Conservation (phyloP, 2,888 invertebrate genomes). For the Papilio demoleus region DNA sequence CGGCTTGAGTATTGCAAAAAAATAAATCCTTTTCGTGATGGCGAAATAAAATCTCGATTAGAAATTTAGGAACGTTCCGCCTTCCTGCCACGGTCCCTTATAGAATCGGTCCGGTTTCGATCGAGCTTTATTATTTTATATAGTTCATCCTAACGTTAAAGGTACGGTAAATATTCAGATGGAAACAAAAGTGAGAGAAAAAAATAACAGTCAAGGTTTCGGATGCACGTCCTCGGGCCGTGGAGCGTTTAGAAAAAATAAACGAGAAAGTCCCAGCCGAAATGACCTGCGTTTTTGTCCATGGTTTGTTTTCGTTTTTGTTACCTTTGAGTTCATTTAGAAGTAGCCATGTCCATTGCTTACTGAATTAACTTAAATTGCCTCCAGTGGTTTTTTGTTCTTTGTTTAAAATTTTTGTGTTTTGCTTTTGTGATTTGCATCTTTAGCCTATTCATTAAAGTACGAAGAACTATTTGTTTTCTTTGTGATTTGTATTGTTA, state of each 20-base stretch:
- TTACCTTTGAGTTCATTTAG: slow-evolving; percentile 82
- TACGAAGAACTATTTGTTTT: slow-evolving; percentile 7
- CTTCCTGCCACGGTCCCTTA: slow-evolving; percentile 72
- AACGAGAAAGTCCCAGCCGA: slow-evolving; percentile 78
- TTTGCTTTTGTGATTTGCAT: slow-evolving; percentile 46
- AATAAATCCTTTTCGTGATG: slow-evolving; percentile 65
- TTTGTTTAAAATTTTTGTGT: slow-evolving; percentile 64
- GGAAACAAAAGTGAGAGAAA: slow-evolving; percentile 66
- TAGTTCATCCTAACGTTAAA: slow-evolving; percentile 74
- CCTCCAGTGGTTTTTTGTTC: slow-evolving; percentile 64
- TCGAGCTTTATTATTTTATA: slow-evolving; percentile 79
- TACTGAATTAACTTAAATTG: slow-evolving; percentile 82
- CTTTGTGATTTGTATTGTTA: background rate
- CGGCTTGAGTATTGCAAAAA: slow-evolving; percentile 69
- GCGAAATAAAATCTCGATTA: slow-evolving; percentile 76
- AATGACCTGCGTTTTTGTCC: slow-evolving; percentile 83
- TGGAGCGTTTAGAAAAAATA: slow-evolving; percentile 77
- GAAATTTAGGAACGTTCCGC: slow-evolving; percentile 72
- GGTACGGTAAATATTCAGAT: slow-evolving; percentile 72
- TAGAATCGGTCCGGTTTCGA: slow-evolving; percentile 60
- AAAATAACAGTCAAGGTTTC: slow-evolving; percentile 74
- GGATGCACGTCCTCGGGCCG: slow-evolving; percentile 79
- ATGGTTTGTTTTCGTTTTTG: slow-evolving; percentile 82
- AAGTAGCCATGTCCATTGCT: slow-evolving; percentile 81
- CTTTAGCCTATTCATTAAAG: slow-evolving; percentile 11